A percentile compares a stretch with the other conserved stretches of the same genome.
phyloP scores from a whole-genome alignment of 1,140 invertebrate genomes.

The Proctacanthus coquilletti region DNA sequence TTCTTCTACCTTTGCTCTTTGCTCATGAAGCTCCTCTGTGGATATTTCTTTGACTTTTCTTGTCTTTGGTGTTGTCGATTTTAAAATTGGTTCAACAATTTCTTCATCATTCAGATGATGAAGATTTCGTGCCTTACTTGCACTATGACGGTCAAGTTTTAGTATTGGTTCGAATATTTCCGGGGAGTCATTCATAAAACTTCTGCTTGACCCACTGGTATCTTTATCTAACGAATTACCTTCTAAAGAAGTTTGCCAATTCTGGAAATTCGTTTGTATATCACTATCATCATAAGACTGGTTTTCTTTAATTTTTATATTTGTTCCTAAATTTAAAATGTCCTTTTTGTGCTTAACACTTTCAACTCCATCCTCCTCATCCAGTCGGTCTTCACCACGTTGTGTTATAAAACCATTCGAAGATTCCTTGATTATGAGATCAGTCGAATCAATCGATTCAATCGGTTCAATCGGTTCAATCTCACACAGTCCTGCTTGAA shows the following conservation, averaged over 20 bases:
- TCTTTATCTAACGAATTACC: slow-evolving; percentile 34
- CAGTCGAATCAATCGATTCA: too few relatives aligned
- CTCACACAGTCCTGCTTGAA: slow-evolving; percentile 63
- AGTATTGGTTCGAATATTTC: slow-evolving; percentile 32
- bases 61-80: slow-evolving; percentile 38
- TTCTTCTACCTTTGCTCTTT: slow-evolving; percentile 8
- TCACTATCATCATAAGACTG: slow-evolving; percentile 26
- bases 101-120: slow-evolving; percentile 34
- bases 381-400: slow-evolving; percentile 3
- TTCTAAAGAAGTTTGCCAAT: slow-evolving; percentile 32
- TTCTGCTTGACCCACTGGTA: slow-evolving; percentile 37
- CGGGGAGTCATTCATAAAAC: slow-evolving; percentile 40
- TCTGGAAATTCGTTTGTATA: slow-evolving; percentile 29
- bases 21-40: slow-evolving; percentile 15
- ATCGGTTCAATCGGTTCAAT: too few relatives aligned
- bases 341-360: slow-evolving; percentile 10
- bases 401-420: too few relatives aligned
- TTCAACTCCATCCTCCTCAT: slow-evolving; percentile 8
- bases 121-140: slow-evolving; percentile 21
- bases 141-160: slow-evolving; percentile 14
- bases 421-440: too few relatives aligned
- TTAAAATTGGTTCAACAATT: slow-evolving; percentile 54
- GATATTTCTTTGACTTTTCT: slow-evolving; percentile 30
- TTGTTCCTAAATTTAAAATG: slow-evolving; percentile 5
- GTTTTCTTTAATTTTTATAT: slow-evolving; percentile 9